Evolutionary conservation across 2,888 invertebrate species (phyloP).

Genomic region (Boloria euphrosyne): DNA sequence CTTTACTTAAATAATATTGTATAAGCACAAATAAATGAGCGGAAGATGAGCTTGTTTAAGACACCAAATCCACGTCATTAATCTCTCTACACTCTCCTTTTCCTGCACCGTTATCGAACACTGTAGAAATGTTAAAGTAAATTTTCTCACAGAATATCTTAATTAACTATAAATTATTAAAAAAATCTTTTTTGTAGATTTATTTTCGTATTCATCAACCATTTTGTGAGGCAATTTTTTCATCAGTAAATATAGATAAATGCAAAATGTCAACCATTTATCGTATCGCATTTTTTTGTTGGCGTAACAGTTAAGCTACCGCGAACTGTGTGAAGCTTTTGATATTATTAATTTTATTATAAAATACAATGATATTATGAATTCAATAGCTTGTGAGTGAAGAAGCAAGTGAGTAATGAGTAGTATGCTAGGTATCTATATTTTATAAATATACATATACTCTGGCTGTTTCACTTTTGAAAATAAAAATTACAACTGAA

Average conservation of each 20-base stretch:
- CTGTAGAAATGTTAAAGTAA: slow-evolving; percentile 51
- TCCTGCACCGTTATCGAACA: slow-evolving; percentile 65
- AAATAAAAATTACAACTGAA: too few relatives aligned
- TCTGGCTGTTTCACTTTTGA: too few relatives aligned
- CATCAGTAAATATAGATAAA: slow-evolving; percentile 22
- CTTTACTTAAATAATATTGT: slow-evolving; percentile 12
- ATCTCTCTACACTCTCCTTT: slow-evolving; percentile 50
- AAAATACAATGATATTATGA: too few relatives aligned
- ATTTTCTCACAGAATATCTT: slow-evolving; percentile 29
- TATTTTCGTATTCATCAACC: not conserved
- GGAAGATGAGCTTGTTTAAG: slow-evolving; percentile 39
- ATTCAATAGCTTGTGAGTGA: too few relatives aligned
- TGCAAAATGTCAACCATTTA: slow-evolving; percentile 13
- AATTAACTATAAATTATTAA: not conserved
- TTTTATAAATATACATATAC: too few relatives aligned
- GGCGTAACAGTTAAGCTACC: not conserved
- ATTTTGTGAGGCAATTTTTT: not conserved
- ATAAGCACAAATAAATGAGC: slow-evolving; percentile 8
- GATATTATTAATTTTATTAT: too few relatives aligned
- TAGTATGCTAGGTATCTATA: too few relatives aligned
- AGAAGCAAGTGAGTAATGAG: too few relatives aligned
- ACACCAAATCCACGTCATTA: slow-evolving; percentile 70
- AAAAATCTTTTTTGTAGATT: not conserved
- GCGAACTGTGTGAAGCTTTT: not conserved
- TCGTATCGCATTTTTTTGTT: slow-evolving; percentile 5